These are phyloP conservation scores for Parauchenoglanis ngamensis DNA, from an alignment of 2,797 vertebrate genomes.

Conservation along the genomic window DNA sequence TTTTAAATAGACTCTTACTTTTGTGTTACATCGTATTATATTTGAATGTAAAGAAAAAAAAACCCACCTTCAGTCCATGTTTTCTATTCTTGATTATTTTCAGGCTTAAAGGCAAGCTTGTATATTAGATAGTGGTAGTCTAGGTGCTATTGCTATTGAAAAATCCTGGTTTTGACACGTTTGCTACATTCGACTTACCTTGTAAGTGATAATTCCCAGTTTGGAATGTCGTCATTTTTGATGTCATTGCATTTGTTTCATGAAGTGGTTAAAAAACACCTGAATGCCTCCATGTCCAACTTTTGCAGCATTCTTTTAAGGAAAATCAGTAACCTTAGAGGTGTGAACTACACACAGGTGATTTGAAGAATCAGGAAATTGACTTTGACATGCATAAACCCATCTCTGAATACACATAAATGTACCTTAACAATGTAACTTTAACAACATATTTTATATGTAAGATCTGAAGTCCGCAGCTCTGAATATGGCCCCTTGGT, in stretches of 20 bases:
- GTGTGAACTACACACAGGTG: not conserved
- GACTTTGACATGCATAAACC: not conserved
- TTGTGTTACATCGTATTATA: not conserved
- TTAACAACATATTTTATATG: not conserved
- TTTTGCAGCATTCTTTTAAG: not conserved
- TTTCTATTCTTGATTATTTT: not conserved
- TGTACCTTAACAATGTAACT: not conserved
- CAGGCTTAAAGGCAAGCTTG: not conserved
- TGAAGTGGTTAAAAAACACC: not conserved
- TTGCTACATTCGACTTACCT: not conserved
- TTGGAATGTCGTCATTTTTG: not conserved
- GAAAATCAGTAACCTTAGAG: not conserved
- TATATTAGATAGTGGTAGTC: not conserved
- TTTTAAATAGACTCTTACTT: too few relatives aligned
- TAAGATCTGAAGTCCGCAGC: not conserved
- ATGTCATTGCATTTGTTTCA: not conserved
- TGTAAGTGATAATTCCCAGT: not conserved
- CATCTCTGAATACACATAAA: not conserved
- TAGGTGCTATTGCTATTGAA: not conserved
- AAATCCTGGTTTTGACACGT: not conserved
- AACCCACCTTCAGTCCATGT: not conserved
- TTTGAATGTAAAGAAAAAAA: not conserved
- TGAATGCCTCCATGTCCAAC: not conserved
- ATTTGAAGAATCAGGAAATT: not conserved
- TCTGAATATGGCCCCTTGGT: not conserved